Conservation (phyloP, 2,113 vertebrate species). For the Cynocephalus volans region DNA sequence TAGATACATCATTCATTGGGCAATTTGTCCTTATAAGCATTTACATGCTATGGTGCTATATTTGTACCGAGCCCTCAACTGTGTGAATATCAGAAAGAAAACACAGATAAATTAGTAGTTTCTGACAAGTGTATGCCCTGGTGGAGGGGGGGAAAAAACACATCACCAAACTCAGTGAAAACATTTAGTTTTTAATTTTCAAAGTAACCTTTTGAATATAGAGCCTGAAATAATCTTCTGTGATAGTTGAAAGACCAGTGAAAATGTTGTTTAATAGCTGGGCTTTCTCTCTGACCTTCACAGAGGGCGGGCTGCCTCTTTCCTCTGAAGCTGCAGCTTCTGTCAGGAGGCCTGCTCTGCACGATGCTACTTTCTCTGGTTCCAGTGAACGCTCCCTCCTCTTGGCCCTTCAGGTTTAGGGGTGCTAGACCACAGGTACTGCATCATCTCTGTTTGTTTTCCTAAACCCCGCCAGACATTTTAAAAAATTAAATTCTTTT, state of each 20-base stretch:
- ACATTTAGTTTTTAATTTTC: conserved; percentile 22
- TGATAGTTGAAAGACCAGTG: not conserved
- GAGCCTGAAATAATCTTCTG: not conserved
- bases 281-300: not conserved
- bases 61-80: not conserved
- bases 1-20: not conserved
- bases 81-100: not conserved
- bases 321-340: not conserved
- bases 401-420: not conserved
- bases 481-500: not conserved
- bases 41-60: not conserved
- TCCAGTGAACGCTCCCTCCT: not conserved
- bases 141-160: too few relatives aligned
- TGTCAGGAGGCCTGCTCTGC: not conserved
- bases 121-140: not conserved
- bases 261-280: not conserved
- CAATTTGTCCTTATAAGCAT: not conserved
- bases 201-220: not conserved
- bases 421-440: not conserved
- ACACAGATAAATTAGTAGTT: not conserved
- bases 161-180: not conserved
- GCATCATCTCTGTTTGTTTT: not conserved
- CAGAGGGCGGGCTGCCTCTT: not conserved
- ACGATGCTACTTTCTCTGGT: not conserved
- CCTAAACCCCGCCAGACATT: not conserved